Percentiles rank a stretch among this genome's conserved stretches.
These are phyloP conservation scores for Chiloscyllium plagiosum DNA, from an alignment of 2,113 vertebrate species.

Conservation along the genomic window DNA sequence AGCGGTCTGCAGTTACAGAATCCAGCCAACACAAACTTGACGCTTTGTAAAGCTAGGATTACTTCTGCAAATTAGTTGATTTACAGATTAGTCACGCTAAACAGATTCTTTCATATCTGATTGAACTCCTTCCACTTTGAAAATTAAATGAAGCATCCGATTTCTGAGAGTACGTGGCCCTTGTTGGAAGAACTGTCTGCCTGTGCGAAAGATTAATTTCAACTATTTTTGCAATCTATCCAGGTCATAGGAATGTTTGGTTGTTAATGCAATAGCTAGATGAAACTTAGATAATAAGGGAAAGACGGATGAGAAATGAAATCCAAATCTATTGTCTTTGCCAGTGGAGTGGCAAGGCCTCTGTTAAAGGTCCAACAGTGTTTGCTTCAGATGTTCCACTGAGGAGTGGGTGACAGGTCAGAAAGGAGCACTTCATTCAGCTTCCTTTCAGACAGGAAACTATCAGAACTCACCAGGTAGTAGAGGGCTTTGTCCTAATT, in stretches of 20 bases:
- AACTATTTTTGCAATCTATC: background rate
- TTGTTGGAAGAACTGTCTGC: too few relatives aligned
- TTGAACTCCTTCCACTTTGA: slow-evolving; percentile 7
- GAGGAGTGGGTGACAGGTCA: background rate
- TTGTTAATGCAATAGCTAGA: too few relatives aligned
- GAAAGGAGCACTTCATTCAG: background rate
- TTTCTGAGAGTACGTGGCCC: background rate
- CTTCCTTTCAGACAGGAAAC: background rate
- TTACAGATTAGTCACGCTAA: slow-evolving; percentile 13
- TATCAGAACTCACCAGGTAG: background rate
- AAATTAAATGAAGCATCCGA: slow-evolving; percentile 14
- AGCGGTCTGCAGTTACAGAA: background rate
- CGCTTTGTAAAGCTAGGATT: background rate
- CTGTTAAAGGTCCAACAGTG: background rate
- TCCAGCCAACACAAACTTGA: background rate
- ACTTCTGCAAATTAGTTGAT: slow-evolving; percentile 5
- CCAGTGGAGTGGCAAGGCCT: background rate
- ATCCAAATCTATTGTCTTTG: background rate
- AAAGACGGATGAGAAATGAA: background rate
- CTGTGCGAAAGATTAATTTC: background rate
- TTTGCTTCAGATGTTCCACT: background rate
- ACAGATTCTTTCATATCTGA: background rate
- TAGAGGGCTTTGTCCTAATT: background rate
- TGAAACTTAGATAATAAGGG: background rate
- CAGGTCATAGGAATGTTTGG: background rate